Percentiles rank a stretch among this genome's conserved stretches.
Conservation (phyloP, 2,113 vertebrate species). For the Serinus canaria region DNA sequence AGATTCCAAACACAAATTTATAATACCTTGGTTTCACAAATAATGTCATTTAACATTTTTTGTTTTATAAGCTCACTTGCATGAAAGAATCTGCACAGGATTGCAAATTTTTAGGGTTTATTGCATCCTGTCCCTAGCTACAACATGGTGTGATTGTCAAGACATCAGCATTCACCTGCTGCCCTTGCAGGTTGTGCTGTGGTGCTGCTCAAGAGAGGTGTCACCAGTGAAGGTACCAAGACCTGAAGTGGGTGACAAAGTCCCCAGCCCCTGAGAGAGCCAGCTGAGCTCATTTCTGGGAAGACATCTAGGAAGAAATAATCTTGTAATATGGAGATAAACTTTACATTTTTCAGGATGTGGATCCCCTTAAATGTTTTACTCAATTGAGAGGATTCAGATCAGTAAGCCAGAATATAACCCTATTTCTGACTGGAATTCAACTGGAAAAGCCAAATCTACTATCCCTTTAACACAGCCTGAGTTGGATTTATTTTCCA, state of each 20-base stretch:
- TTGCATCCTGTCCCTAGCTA: background rate
- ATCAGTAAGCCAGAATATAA: background rate
- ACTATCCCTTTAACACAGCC: background rate
- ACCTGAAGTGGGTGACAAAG: background rate
- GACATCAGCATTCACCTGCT: background rate
- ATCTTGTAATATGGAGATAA: background rate
- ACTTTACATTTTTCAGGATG: background rate
- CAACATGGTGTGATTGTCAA: background rate
- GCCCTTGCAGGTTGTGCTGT: background rate
- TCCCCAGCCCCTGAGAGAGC: background rate
- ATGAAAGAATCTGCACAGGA: background rate
- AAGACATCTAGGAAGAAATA: background rate
- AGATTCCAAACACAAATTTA: background rate
- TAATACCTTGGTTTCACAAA: background rate
- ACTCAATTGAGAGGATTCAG: background rate
- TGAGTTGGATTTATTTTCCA: background rate
- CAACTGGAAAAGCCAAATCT: background rate
- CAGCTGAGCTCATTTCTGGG: background rate
- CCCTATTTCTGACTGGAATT: background rate
- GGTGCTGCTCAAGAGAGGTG: background rate
- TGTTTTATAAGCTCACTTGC: background rate
- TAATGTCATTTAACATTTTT: background rate
- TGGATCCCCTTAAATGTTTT: background rate
- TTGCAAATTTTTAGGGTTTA: fast-evolving
- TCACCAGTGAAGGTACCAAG: background rate